A percentile compares a stretch with the other conserved stretches of the same genome.
These are phyloP conservation scores for Acanthisitta chloris DNA, from an alignment of 2,113 vertebrate species.

Conservation along the genomic window DNA sequence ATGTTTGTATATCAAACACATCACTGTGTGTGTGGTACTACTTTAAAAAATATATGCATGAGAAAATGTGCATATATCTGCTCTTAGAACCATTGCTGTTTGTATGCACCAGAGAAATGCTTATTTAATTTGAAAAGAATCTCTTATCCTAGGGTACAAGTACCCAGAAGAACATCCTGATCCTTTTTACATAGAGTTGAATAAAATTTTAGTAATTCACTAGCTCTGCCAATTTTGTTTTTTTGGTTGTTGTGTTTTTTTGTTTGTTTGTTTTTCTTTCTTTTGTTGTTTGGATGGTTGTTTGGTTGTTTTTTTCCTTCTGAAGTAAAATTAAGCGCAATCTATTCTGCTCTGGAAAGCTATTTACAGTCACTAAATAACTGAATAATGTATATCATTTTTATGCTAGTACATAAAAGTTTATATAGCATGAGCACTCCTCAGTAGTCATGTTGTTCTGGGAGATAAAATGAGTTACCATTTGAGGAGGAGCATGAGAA, in stretches of 20 bases:
- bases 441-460: not conserved
- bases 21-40: not conserved
- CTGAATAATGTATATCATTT: not conserved
- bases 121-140: not conserved
- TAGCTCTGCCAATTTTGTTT: not conserved
- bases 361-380: not conserved
- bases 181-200: not conserved
- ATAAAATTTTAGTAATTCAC: not conserved
- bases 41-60: not conserved
- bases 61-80: not conserved
- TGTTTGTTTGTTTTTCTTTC: not conserved
- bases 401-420: not conserved
- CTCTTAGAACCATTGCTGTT: not conserved
- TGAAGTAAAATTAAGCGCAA: not conserved
- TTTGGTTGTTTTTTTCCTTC: not conserved
- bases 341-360: not conserved
- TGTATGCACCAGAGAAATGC: not conserved
- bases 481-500: not conserved
- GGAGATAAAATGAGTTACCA: not conserved
- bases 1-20: not conserved
- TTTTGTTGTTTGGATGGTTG: no score
- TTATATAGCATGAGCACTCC: not conserved
- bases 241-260: accelerated
- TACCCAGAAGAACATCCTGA: not conserved
- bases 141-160: not conserved